A percentile compares a stretch with the other conserved stretches of the same genome.
Evolutionary conservation across 2,797 vertebrate species (phyloP).

Genomic region (Oryzias sinensis): DNA sequence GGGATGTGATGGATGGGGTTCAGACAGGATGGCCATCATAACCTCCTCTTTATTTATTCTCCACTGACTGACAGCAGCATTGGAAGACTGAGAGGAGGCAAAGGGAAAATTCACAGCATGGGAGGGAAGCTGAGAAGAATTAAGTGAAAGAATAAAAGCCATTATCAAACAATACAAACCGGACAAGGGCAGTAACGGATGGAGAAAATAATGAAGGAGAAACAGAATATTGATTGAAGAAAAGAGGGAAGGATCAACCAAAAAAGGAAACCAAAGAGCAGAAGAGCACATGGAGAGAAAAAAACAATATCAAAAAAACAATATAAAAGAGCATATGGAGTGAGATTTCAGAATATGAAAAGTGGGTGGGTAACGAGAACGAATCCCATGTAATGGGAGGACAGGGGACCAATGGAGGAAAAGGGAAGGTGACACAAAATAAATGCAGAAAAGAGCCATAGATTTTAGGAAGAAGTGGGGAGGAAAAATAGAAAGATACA

Average conservation of each 20-base stretch:
- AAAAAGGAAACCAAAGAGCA: neutral
- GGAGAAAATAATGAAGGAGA: neutral
- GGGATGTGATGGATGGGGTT: conserved; percentile 74
- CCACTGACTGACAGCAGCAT: conserved; percentile 60
- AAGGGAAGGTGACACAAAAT: too few relatives aligned
- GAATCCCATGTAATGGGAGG: too few relatives aligned
- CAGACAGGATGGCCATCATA: conserved; percentile 70
- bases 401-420: too few relatives aligned
- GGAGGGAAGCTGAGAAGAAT: neutral
- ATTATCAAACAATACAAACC: neutral
- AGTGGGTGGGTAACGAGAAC: too few relatives aligned
- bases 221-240: neutral
- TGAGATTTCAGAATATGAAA: too few relatives aligned
- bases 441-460: neutral
- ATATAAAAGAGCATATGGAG: too few relatives aligned
- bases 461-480: too few relatives aligned
- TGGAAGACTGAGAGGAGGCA: neutral
- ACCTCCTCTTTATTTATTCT: conserved; percentile 75
- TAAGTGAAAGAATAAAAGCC: neutral
- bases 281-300: neutral
- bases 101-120: neutral
- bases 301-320: neutral
- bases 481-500: neutral
- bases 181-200: too few relatives aligned
- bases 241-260: neutral